Percentiles rank a stretch among this genome's conserved stretches.
Conservation (phyloP, 2,113 vertebrate species). For the Syrrhaptes paradoxus region DNA sequence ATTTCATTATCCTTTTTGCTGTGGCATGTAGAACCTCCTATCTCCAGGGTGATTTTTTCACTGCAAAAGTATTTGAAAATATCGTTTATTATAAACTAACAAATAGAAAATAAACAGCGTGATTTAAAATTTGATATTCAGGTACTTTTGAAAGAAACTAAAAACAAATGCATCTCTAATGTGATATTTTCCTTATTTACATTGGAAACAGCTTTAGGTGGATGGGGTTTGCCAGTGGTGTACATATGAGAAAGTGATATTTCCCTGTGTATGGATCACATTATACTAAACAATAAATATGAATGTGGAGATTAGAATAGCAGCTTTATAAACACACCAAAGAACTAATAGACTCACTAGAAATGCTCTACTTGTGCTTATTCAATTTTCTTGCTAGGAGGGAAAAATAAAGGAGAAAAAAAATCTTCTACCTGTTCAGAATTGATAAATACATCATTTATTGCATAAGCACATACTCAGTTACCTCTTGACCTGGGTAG, state of each 20-base stretch:
- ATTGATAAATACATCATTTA: background rate
- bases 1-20: slow-evolving; percentile 2
- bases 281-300: slow-evolving; percentile 11
- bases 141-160: background rate
- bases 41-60: background rate
- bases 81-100: background rate
- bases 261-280: background rate
- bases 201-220: background rate
- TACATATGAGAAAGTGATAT: background rate
- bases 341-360: background rate
- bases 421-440: background rate
- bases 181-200: background rate
- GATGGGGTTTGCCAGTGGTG: background rate
- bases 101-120: background rate
- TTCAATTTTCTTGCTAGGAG: background rate
- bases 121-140: background rate
- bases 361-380: background rate
- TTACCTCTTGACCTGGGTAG: background rate
- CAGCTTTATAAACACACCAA: background rate
- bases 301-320: background rate
- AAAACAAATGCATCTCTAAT: background rate
- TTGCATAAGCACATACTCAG: background rate
- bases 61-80: slow-evolving; percentile 21
- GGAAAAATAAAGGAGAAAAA: background rate
- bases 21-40: background rate